Evolutionary conservation across 2,888 invertebrate species (phyloP).

Genomic region (Tanypteryx hageni): DNA sequence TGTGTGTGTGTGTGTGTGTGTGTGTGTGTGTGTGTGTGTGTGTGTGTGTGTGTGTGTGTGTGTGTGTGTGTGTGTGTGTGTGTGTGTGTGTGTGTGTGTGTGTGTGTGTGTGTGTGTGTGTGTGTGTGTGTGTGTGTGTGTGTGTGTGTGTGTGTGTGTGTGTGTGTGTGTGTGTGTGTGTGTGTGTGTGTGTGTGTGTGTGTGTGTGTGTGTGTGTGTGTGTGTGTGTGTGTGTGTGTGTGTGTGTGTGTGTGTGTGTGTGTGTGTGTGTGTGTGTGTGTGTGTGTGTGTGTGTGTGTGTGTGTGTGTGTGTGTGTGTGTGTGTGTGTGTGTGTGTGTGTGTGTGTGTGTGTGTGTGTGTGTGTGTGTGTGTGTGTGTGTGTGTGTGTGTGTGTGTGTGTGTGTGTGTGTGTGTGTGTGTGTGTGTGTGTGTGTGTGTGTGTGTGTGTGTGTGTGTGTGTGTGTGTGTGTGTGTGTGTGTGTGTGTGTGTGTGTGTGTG

Average conservation of each 20-base stretch:
- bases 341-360: not conserved
- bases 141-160: conserved; percentile 35
- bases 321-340: not conserved
- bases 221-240: conserved; percentile 35
- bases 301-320: not conserved
- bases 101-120: conserved; percentile 35
- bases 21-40: conserved; percentile 35
- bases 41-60: conserved; percentile 35
- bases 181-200: conserved; percentile 35
- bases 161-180: conserved; percentile 35
- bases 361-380: not conserved
- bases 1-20: conserved; percentile 35
- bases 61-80: conserved; percentile 35
- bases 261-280: conserved; percentile 35
- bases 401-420: conserved; percentile 35
- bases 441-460: conserved; percentile 35
- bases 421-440: conserved; percentile 35
- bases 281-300: not conserved
- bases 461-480: conserved; percentile 35
- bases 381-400: not conserved
- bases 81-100: conserved; percentile 35
- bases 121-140: conserved; percentile 35
- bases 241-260: conserved; percentile 35
- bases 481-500: conserved; percentile 35
- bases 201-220: conserved; percentile 35